Conservation (phyloP, 2,113 vertebrate species). For the Antechinus flavipes region DNA sequence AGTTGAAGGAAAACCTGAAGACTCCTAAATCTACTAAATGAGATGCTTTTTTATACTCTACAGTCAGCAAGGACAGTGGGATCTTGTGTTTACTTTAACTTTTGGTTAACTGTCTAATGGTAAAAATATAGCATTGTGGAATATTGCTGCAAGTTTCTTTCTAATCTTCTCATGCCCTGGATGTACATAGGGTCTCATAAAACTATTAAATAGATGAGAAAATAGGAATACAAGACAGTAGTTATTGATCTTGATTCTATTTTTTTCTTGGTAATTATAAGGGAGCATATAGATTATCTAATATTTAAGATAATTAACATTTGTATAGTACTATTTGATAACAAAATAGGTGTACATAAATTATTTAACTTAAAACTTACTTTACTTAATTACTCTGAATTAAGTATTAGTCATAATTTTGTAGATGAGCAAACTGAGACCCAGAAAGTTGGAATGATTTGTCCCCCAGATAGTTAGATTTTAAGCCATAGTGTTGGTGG, state of each 20-base stretch:
- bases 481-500: background rate
- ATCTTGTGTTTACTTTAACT: background rate
- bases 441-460: background rate
- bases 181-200: background rate
- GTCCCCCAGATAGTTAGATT: background rate
- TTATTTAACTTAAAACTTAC: background rate
- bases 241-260: background rate
- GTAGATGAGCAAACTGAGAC: background rate
- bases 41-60: background rate
- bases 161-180: background rate
- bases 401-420: background rate
- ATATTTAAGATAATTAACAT: background rate
- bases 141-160: background rate
- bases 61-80: background rate
- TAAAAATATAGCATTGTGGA: background rate
- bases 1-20: background rate
- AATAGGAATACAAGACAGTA: background rate
- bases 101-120: background rate
- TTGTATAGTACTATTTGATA: background rate
- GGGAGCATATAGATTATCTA: background rate
- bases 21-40: background rate
- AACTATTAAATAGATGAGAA: background rate
- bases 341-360: background rate
- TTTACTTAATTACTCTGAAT: background rate
- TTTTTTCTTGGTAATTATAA: background rate